Evolutionary conservation across 2,797 vertebrate species (phyloP).

Genomic region (Thripadectes ignobilis): DNA sequence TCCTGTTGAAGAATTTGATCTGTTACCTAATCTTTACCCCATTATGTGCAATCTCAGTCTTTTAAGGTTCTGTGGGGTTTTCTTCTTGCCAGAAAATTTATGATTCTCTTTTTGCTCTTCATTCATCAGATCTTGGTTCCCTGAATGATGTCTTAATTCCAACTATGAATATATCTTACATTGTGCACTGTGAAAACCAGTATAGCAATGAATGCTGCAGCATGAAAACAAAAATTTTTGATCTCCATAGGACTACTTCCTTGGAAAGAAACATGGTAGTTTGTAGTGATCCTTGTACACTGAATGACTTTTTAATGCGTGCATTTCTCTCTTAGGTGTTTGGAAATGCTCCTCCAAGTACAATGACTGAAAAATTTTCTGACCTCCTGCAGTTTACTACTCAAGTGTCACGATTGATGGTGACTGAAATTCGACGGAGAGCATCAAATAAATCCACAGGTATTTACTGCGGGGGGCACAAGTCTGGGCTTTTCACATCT

Average conservation of each 20-base stretch:
- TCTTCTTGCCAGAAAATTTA: background rate
- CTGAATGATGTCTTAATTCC: background rate
- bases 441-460: constrained; percentile 99
- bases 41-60: background rate
- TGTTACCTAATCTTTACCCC: background rate
- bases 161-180: background rate
- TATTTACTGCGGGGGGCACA: constrained; percentile 71
- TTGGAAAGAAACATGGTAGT: background rate
- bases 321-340: constrained; percentile 83
- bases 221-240: background rate
- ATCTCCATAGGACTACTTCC: background rate
- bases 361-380: constrained; percentile 97
- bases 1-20: background rate
- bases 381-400: constrained; percentile 99
- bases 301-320: background rate
- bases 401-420: constrained; percentile 97
- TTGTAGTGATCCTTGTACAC: background rate
- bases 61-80: background rate
- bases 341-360: constrained; percentile 93
- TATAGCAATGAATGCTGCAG: background rate
- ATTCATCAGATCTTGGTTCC: background rate
- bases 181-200: background rate
- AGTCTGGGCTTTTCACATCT: background rate
- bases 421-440: constrained; percentile 96
- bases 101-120: background rate